Percentiles rank a stretch among this genome's conserved stretches.
phyloP scores from a whole-genome alignment of 2,113 vertebrate species.

The Triplophysa rosa region DNA sequence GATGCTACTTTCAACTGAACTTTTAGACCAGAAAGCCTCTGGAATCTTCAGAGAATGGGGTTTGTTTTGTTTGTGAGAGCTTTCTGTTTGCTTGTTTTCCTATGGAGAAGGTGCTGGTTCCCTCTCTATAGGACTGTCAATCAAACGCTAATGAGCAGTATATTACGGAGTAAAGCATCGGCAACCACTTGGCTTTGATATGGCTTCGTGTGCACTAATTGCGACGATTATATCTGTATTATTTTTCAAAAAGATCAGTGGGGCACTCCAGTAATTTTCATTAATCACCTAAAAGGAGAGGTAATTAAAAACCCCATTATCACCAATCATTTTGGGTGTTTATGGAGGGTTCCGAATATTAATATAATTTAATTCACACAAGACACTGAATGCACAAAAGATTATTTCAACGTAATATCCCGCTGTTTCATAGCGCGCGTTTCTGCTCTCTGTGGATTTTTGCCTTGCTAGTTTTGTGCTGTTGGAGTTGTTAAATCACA shows the following conservation, averaged over 20 bases:
- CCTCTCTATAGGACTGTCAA: slow-evolving; percentile 56
- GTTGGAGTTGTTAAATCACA: slow-evolving; percentile 4
- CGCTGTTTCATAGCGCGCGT: not conserved
- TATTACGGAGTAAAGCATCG: slow-evolving; percentile 72
- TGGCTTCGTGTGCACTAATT: slow-evolving; percentile 77
- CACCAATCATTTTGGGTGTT: slow-evolving; percentile 58
- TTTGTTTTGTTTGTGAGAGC: slow-evolving; percentile 2
- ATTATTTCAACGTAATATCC: slow-evolving; percentile 55
- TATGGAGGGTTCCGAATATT: slow-evolving; percentile 57
- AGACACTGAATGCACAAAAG: slow-evolving; percentile 53
- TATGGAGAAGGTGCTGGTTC: slow-evolving; percentile 26
- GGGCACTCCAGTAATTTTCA: slow-evolving; percentile 76
- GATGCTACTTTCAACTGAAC: slow-evolving; percentile 67
- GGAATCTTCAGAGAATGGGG: slow-evolving; percentile 52
- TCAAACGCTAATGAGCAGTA: slow-evolving; percentile 72
- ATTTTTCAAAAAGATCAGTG: slow-evolving; percentile 75
- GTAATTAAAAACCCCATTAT: slow-evolving; percentile 79
- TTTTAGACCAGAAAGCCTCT: slow-evolving; percentile 61
- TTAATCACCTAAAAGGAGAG: slow-evolving; percentile 78
- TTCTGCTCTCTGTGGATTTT: slow-evolving; percentile 5
- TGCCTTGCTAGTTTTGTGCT: not conserved
- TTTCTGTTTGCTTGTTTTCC: slow-evolving; percentile 17
- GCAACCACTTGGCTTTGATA: slow-evolving; percentile 70
- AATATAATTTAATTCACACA: slow-evolving; percentile 61
- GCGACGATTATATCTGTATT: slow-evolving; percentile 77